A percentile compares a stretch with the other conserved stretches of the same genome.
These are phyloP conservation scores for Caenorhabditis sulstoni DNA, from an alignment of 2,888 invertebrate species.

Conservation along the genomic window DNA sequence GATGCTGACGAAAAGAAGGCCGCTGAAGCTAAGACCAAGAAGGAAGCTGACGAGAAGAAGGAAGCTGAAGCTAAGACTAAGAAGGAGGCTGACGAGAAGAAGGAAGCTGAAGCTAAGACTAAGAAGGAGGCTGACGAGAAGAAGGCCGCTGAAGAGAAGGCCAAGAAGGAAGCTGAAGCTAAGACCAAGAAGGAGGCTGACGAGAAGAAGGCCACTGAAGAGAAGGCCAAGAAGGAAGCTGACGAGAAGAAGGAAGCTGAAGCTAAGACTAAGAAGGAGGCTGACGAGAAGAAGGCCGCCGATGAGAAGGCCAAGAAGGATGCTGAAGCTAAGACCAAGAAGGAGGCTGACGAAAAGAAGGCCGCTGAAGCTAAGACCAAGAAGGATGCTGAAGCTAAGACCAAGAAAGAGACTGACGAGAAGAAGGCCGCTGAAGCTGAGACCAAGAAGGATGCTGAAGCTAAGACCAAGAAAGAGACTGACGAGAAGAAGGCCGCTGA, in stretches of 20 bases:
- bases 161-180: slow-evolving; percentile 11
- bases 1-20: slow-evolving; percentile 3
- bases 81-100: slow-evolving; percentile 1
- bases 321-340: too few species aligned
- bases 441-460: too few species aligned
- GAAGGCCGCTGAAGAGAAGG: slow-evolving; percentile 18
- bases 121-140: slow-evolving; percentile 27
- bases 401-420: too few species aligned
- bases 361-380: slow-evolving; percentile 5
- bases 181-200: slow-evolving; percentile 23
- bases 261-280: too few species aligned
- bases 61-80: not conserved
- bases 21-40: slow-evolving; percentile 1
- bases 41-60: not conserved
- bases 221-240: too few species aligned
- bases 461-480: too few species aligned
- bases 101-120: slow-evolving; percentile 5
- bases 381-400: not conserved
- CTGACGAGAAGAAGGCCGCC: too few species aligned
- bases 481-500: too few species aligned
- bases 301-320: slow-evolving; percentile 6
- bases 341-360: slow-evolving; percentile 5
- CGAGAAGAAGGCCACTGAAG: slow-evolving; percentile 11
- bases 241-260: too few species aligned
- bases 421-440: too few species aligned